phyloP scores from a whole-genome alignment of 2,888 invertebrate genomes.

The Coelopa pilipes region DNA sequence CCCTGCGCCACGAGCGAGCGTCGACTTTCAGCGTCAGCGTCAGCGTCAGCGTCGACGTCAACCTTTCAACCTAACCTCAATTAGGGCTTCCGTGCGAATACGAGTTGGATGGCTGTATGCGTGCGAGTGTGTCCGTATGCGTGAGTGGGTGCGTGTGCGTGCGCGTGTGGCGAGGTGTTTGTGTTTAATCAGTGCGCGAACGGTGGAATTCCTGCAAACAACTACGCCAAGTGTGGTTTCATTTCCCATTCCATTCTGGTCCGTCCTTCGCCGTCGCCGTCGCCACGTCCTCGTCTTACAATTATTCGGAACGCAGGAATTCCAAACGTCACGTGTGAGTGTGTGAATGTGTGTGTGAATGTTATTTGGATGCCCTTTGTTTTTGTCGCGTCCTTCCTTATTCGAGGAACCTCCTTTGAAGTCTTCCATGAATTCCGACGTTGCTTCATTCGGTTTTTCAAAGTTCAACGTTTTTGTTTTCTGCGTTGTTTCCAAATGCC shows the following conservation, averaged over 20 bases:
- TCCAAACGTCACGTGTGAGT: too few relatives aligned
- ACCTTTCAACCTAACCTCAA: neutral
- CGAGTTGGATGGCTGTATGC: neutral
- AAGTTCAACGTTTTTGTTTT: too few relatives aligned
- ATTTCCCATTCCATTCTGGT: neutral
- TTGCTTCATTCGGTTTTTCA: too few relatives aligned
- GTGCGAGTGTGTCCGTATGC: neutral
- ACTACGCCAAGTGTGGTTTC: too few relatives aligned
- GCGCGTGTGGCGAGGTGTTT: neutral
- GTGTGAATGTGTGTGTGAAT: too few relatives aligned
- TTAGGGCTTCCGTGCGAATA: neutral
- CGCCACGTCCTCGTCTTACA: neutral
- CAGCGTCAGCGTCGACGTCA: neutral
- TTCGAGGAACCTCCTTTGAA: too few relatives aligned
- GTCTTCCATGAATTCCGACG: too few relatives aligned
- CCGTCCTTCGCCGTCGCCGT: neutral
- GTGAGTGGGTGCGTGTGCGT: neutral
- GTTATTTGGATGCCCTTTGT: too few relatives aligned
- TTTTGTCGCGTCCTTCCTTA: too few relatives aligned
- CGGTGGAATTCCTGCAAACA: neutral
- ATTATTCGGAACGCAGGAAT: too few relatives aligned
- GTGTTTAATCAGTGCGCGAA: conserved; percentile 8
- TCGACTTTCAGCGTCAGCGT: neutral
- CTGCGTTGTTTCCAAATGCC: too few relatives aligned
- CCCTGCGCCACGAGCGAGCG: too few relatives aligned